Evolutionary conservation across 2,113 vertebrate genomes (phyloP).

Genomic region (Xiphias gladius): DNA sequence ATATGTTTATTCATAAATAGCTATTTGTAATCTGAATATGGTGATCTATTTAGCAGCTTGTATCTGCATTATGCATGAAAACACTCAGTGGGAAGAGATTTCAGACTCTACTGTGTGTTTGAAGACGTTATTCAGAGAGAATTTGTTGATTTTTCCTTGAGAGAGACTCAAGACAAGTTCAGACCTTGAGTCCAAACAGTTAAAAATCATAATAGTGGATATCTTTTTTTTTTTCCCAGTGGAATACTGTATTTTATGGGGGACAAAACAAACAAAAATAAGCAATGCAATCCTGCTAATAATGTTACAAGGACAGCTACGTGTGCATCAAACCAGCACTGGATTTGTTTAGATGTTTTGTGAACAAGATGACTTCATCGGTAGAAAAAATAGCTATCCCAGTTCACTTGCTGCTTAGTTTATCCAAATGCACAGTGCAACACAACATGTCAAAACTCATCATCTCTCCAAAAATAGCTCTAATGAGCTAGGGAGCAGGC

Average conservation of each 20-base stretch:
- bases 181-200: background rate
- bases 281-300: background rate
- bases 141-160: conserved; percentile 30
- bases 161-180: conserved; percentile 6
- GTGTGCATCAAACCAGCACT: conserved; percentile 7
- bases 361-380: conserved; percentile 14
- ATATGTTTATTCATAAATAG: conserved; percentile 61
- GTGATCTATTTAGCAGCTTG: conserved; percentile 54
- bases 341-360: conserved; percentile 22
- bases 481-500: conserved; percentile 51
- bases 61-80: conserved; percentile 60
- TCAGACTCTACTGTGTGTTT: conserved; percentile 37
- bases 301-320: conserved; percentile 21
- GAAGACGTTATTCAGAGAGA: conserved; percentile 37
- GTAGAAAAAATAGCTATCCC: conserved; percentile 36
- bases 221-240: background rate
- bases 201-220: conserved; percentile 14
- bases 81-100: conserved; percentile 35
- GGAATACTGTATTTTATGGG: background rate
- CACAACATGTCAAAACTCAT: conserved; percentile 63
- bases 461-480: conserved; percentile 64
- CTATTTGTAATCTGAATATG: conserved; percentile 60
- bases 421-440: conserved; percentile 32
- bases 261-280: background rate
- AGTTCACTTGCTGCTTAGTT: conserved; percentile 51